Base-by-base conservation (phyloP, 2,113 vertebrate species). In the Hyla sarda region DNA sequence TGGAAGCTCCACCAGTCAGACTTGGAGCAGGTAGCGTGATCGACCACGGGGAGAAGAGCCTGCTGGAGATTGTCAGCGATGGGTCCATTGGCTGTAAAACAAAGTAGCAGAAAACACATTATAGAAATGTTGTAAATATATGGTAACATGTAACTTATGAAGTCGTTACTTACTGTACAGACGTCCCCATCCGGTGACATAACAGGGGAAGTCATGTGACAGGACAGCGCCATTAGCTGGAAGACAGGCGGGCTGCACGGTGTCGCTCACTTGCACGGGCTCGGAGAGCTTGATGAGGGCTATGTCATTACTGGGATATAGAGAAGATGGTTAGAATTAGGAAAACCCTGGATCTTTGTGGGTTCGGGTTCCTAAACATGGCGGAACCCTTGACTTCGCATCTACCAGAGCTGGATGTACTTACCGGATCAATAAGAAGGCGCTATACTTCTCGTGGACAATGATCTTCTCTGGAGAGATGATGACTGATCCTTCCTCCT, bases 171-270 rank as follows among this genome's bases (percentile, higher is more conserved):
- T 87, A 99, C 97, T 98, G 91, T 92, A 92, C 85, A 98, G 87
- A 69, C 94, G 94, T n/a, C 98, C 98, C 98, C 98, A 98, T 88
- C 98, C 97, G 0, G 97, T 98, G 88, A 98, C 89, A 0, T 95
- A 97, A 92, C 96, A 97, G 79, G 95, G 92, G 72, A 89, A 90
- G 32, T 83, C 0, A 1, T 95, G 25, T 13, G 92, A 0, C 91
- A 96, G 91, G 62, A 94, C 0, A 0, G 88, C 4, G 0, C 7
- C 96, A 0, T 88, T 13, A 0, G 19, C 11, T 0, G 98, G 98
- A 87, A 99, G 92, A 89, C 96, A 97, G 82, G 96, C 92, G 0
- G 94, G 5, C 86, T 90, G 93, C 91, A 98, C 92, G 65, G 62
- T 73, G 25, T 94, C 82, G 0, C 89, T 93, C 77, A 92, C 3